phyloP scores from a whole-genome alignment of 2,113 vertebrate genomes.

The Indicator maculatus region DNA sequence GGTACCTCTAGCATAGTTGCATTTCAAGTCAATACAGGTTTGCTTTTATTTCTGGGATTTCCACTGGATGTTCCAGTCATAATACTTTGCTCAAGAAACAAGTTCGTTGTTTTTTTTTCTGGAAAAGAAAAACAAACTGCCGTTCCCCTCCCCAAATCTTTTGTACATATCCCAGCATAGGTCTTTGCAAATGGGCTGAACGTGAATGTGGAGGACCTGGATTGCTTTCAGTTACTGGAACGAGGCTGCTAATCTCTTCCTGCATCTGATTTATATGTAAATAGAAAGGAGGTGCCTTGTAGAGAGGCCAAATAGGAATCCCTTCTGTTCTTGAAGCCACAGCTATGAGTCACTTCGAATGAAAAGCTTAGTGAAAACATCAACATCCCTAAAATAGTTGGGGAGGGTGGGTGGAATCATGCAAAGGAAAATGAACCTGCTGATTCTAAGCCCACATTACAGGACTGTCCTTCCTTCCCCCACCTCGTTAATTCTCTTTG shows the following conservation, averaged over 20 bases:
- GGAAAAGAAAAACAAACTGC: not conserved
- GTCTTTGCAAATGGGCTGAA: not conserved
- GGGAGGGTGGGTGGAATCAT: not conserved
- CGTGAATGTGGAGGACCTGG: not conserved
- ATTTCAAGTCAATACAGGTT: conserved; percentile 1
- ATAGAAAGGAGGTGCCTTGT: conserved; percentile 48
- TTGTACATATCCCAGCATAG: not conserved
- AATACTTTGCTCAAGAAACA: not conserved
- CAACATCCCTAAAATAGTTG: conserved; percentile 4
- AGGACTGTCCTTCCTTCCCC: not conserved
- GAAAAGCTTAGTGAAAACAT: conserved; percentile 36
- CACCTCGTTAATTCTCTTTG: not conserved
- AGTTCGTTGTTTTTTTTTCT: not conserved
- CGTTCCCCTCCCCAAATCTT: not conserved
- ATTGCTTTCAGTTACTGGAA: conserved; percentile 37
- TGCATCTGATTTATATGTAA: conserved; percentile 49
- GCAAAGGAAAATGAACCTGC: not conserved
- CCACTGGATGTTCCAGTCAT: conserved; percentile 1
- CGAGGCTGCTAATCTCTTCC: conserved; percentile 58
- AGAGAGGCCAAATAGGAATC: conserved; percentile 57
- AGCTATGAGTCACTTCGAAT: conserved; percentile 51
- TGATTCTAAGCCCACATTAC: not conserved
- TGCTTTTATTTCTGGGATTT: conserved; percentile 56
- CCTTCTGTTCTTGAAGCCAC: conserved; percentile 47
- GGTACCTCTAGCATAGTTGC: not conserved